Conservation (phyloP, 2,113 vertebrate species). For the Colistium nudipinnis region DNA sequence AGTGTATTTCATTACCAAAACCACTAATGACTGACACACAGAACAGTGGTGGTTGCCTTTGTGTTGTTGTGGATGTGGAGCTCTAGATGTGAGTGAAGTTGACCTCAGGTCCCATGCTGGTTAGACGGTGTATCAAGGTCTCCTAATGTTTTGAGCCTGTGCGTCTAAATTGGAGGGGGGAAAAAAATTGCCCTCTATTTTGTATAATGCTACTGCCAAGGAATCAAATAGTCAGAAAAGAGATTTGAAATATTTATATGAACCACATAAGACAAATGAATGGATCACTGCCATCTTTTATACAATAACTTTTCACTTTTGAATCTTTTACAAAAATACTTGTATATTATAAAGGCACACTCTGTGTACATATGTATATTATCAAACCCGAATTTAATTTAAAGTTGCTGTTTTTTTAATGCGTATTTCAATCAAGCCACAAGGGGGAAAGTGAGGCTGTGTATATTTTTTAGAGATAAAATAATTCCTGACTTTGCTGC, state of each 20-base stretch:
- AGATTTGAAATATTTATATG: constrained; percentile 82
- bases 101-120: constrained; percentile 36
- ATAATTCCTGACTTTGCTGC: constrained; percentile 87
- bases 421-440: constrained; percentile 79
- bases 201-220: constrained; percentile 71
- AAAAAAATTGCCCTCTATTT: constrained; percentile 51
- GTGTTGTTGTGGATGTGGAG: constrained; percentile 14
- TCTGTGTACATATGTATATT: constrained; percentile 83
- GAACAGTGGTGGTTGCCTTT: constrained; percentile 33
- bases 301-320: constrained; percentile 91
- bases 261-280: constrained; percentile 84
- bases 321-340: constrained; percentile 87
- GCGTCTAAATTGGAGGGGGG: constrained; percentile 44
- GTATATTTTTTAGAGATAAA: constrained; percentile 86
- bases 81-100: constrained; percentile 40
- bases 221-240: constrained; percentile 68
- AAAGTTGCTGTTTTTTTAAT: constrained; percentile 75
- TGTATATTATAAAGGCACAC: constrained; percentile 84
- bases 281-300: constrained; percentile 93
- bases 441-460: constrained; percentile 76
- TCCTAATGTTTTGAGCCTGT: constrained; percentile 17
- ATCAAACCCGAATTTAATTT: constrained; percentile 76
- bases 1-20: constrained; percentile 49
- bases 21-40: constrained; percentile 54
- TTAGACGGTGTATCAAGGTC: constrained; percentile 23